Percentiles rank a stretch among this genome's conserved stretches.
phyloP scores from a whole-genome alignment of 2,113 vertebrate genomes.

The Istiophorus platypterus region DNA sequence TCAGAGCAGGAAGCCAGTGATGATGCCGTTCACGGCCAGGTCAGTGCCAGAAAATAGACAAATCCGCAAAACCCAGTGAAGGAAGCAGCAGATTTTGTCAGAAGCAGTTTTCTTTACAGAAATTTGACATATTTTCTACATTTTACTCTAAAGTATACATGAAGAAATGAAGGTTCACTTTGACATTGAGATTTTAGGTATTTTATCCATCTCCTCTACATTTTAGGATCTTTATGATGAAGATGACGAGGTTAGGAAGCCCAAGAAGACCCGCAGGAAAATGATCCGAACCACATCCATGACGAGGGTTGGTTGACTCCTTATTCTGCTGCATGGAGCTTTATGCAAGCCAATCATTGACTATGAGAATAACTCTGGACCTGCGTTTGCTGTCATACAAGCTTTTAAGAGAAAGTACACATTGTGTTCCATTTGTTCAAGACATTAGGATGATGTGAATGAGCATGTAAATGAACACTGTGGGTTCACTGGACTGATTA shows the following conservation, averaged over 20 bases:
- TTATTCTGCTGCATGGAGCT: conserved; percentile 12
- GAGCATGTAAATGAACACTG: conserved; percentile 68
- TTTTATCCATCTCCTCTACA: not conserved
- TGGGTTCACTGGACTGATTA: conserved; percentile 65
- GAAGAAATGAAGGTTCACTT: not conserved
- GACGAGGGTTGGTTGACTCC: conserved; percentile 78
- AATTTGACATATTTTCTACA: not conserved
- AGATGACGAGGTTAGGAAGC: conserved; percentile 86
- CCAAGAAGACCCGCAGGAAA: conserved; percentile 86
- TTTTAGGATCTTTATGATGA: conserved; percentile 87
- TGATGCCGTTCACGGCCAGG: conserved; percentile 84
- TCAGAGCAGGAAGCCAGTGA: conserved; percentile 87
- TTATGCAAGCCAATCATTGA: conserved; percentile 63
- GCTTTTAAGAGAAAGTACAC: conserved; percentile 67
- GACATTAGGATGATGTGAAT: conserved; percentile 72
- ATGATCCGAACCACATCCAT: conserved; percentile 86
- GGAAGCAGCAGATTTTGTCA: not conserved
- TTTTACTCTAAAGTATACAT: not conserved
- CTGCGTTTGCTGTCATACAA: conserved; percentile 44
- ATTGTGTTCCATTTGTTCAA: conserved; percentile 61
- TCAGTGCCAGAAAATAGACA: conserved; percentile 51
- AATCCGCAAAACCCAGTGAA: not conserved
- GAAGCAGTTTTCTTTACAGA: not conserved
- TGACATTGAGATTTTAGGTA: not conserved
- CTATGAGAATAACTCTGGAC: conserved; percentile 42